A percentile compares a stretch with the other conserved stretches of the same genome.
These are phyloP conservation scores for Menidia menidia DNA, from an alignment of 2,797 vertebrate genomes.

Conservation along the genomic window DNA sequence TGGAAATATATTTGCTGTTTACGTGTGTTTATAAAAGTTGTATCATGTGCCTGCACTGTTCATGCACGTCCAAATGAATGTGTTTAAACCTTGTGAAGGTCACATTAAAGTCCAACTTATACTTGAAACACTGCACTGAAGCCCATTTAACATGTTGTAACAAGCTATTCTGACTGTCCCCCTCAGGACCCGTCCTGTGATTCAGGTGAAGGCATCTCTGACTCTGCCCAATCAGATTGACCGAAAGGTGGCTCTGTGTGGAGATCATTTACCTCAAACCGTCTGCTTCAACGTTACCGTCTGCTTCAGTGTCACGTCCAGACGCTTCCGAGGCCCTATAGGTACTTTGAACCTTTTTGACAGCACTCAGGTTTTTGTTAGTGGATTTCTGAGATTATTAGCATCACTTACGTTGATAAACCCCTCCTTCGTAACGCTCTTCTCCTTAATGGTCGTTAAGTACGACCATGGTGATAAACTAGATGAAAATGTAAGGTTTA, in stretches of 20 bases:
- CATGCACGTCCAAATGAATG: no score
- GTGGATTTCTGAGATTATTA: no score
- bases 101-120: background rate
- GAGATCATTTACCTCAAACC: slow-evolving; percentile 82
- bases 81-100: background rate
- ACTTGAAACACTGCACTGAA: background rate
- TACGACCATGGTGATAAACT: no score
- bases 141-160: background rate
- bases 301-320: slow-evolving; percentile 90
- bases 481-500: no score
- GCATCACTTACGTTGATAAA: background rate
- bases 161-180: slow-evolving; percentile 15
- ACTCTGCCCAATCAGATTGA: slow-evolving; percentile 87
- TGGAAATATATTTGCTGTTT: background rate
- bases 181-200: slow-evolving; percentile 90
- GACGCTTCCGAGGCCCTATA: slow-evolving; percentile 84
- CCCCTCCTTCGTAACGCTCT: background rate
- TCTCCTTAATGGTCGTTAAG: no score
- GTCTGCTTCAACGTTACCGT: slow-evolving; percentile 87
- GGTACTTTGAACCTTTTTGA: slow-evolving; percentile 75
- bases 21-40: background rate
- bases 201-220: slow-evolving; percentile 88
- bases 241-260: slow-evolving; percentile 82
- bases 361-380: background rate
- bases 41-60: no score